Conservation (phyloP, 2,797 vertebrate genomes). For the Malurus splendens region DNA sequence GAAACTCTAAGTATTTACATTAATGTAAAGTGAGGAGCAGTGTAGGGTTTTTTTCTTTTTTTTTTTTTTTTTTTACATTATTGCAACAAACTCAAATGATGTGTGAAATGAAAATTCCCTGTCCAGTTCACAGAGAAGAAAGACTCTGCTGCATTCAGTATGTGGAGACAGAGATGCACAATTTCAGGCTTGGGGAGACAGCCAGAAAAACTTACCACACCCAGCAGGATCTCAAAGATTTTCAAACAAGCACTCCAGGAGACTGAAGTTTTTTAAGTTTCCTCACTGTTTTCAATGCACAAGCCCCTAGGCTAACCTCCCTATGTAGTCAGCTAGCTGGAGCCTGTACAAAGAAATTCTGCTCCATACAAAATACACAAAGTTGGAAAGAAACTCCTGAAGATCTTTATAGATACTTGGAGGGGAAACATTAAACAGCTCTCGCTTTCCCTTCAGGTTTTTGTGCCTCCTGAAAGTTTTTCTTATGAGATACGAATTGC, state of each 20-base stretch:
- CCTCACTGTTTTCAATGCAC: slow-evolving; percentile 15
- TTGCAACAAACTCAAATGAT: neutral
- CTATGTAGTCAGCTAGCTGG: slow-evolving; percentile 21
- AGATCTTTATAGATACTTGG: neutral
- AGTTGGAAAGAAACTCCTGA: neutral
- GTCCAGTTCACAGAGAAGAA: neutral
- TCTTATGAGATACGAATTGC: neutral
- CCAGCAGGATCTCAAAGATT: slow-evolving; percentile 12
- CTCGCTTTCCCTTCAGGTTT: neutral
- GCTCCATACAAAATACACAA: neutral
- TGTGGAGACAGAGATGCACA: neutral
- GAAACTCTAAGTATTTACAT: neutral
- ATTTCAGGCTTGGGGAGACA: neutral
- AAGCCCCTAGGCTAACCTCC: slow-evolving; percentile 18
- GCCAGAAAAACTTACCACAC: slow-evolving; percentile 31
- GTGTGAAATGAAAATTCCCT: neutral
- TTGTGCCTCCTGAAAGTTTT: neutral
- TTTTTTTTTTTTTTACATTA: neutral
- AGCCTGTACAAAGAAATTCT: slow-evolving; percentile 32
- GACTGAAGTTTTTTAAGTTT: slow-evolving; percentile 5
- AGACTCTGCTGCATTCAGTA: neutral
- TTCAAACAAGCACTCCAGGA: slow-evolving; percentile 44
- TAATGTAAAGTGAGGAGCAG: neutral
- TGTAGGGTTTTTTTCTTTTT: neutral
- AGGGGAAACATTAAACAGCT: neutral